Conservation (phyloP, 1,140 invertebrate species). For the Myzus persicae region DNA sequence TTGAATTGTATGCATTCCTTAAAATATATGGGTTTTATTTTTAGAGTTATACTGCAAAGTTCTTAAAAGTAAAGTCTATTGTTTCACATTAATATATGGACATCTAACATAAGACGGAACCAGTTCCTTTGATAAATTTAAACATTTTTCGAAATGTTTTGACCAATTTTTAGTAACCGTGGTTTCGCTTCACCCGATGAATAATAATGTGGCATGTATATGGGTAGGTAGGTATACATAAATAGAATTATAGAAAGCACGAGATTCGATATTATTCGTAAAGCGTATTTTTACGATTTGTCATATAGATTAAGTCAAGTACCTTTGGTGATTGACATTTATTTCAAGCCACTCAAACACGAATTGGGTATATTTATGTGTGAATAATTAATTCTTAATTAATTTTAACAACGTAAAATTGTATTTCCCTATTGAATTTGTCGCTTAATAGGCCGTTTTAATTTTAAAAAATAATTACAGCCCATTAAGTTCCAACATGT, state of each 20-base stretch:
- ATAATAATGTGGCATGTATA: neutral
- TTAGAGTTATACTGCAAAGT: neutral
- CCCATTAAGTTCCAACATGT: neutral
- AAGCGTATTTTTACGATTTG: too few relatives aligned
- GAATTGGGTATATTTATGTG: neutral
- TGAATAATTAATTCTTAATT: neutral
- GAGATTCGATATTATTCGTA: neutral
- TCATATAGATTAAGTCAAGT: neutral
- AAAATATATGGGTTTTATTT: too few relatives aligned
- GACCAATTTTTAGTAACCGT: neutral
- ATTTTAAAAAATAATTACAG: neutral
- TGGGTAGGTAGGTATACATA: neutral
- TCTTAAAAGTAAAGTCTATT: neutral
- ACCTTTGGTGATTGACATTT: neutral
- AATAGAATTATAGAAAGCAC: too few relatives aligned
- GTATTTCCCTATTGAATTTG: neutral
- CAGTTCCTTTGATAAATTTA: neutral
- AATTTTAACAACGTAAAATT: neutral
- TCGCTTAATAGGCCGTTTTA: neutral
- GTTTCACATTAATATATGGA: too few relatives aligned
- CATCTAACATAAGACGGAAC: neutral
- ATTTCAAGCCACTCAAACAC: neutral
- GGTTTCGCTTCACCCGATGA: neutral
- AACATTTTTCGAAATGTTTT: rapidly evolving
- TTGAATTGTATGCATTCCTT: too few relatives aligned